Conservation (phyloP, 2,113 vertebrate species). For the Phrynocephalus versicolor region DNA sequence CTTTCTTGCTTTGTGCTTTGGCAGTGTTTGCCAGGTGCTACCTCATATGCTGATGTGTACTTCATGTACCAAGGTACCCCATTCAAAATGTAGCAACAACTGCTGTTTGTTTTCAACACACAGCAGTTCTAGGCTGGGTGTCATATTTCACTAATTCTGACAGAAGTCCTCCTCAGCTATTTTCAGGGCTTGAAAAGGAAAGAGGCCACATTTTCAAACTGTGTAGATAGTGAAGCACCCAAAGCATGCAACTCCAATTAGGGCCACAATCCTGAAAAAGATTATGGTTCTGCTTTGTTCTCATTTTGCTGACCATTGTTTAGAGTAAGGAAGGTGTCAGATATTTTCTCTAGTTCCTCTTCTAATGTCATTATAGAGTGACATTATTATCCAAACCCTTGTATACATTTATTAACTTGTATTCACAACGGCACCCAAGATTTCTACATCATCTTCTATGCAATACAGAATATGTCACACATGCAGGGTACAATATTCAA, state of each 20-base stretch:
- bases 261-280: too few relatives aligned
- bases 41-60: too few relatives aligned
- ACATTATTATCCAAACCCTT: neutral
- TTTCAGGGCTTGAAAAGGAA: too few relatives aligned
- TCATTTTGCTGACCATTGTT: too few relatives aligned
- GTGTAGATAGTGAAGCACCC: too few relatives aligned
- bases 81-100: neutral
- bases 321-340: too few relatives aligned
- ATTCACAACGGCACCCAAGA: neutral
- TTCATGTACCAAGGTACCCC: neutral
- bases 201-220: too few relatives aligned
- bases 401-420: neutral
- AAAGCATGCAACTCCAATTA: too few relatives aligned
- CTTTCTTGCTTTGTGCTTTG: too few relatives aligned
- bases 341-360: neutral
- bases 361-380: neutral
- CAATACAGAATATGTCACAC: neutral
- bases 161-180: too few relatives aligned
- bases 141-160: neutral
- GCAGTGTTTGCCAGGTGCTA: too few relatives aligned
- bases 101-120: neutral
- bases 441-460: neutral
- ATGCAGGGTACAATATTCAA: neutral
- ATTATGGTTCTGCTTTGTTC: too few relatives aligned
- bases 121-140: neutral